Conservation (phyloP, 2,113 vertebrate genomes). For the Acinonyx jubatus region DNA sequence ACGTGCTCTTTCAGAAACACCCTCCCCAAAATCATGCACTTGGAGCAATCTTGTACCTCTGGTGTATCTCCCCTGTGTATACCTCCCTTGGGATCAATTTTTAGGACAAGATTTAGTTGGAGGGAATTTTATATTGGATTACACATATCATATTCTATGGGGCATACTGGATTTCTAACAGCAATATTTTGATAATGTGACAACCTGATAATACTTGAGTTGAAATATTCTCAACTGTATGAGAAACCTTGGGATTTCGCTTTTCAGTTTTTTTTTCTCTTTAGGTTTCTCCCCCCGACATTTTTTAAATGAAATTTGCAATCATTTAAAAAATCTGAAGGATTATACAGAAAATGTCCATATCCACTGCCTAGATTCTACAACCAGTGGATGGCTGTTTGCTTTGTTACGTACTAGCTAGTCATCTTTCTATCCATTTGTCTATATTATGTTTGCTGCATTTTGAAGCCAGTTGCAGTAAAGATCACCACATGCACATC, state of each 20-base stretch:
- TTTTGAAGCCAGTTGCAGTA: not conserved
- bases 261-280: not conserved
- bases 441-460: not conserved
- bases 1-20: not conserved
- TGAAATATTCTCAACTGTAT: not conserved
- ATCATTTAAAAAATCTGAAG: not conserved
- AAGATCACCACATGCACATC: not conserved
- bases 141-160: not conserved
- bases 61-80: no score
- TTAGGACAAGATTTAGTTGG: not conserved
- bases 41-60: accelerated
- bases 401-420: not conserved
- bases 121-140: not conserved
- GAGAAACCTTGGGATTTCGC: not conserved
- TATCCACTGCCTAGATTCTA: not conserved
- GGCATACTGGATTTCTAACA: not conserved
- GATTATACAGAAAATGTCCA: not conserved
- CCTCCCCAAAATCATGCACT: not conserved
- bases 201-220: not conserved
- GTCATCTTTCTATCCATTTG: not conserved
- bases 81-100: not conserved
- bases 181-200: not conserved
- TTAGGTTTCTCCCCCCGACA: not conserved
- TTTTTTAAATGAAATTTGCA: not conserved
- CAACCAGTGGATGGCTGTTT: not conserved